phyloP scores from a whole-genome alignment of 2,113 vertebrate genomes.

The Sminthopsis crassicaudata region DNA sequence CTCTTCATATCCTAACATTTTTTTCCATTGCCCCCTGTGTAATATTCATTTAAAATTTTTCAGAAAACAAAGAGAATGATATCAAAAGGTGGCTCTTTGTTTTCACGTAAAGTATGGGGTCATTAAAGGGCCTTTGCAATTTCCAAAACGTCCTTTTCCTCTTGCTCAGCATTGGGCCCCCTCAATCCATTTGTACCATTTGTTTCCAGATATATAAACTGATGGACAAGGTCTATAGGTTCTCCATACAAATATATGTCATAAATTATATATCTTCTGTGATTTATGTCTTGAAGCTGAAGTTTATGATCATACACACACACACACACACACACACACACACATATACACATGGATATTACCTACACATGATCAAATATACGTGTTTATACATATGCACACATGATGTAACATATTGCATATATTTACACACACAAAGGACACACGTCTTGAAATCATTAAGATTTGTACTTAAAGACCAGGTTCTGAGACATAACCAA shows the following conservation, averaged over 20 bases:
- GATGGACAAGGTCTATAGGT: neutral
- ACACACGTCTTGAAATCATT: neutral
- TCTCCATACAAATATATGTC: neutral
- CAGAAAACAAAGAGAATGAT: neutral
- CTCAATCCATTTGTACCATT: neutral
- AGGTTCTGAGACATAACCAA: neutral
- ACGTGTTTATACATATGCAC: too few relatives aligned
- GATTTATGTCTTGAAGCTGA: neutral
- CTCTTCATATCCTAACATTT: neutral
- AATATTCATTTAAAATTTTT: neutral
- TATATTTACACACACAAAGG: too few relatives aligned
- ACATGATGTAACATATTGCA: too few relatives aligned
- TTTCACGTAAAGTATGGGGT: neutral
- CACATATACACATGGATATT: neutral
- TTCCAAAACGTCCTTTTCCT: neutral
- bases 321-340: neutral
- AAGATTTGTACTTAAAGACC: neutral
- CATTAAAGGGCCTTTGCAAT: neutral
- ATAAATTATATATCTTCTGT: neutral
- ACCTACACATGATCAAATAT: neutral
- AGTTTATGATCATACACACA: neutral
- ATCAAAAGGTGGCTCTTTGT: neutral
- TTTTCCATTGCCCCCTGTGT: too few relatives aligned
- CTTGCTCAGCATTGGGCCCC: neutral
- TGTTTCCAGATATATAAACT: neutral